Conservation (phyloP, 2,797 vertebrate genomes). For the Atherinosoma microstoma region DNA sequence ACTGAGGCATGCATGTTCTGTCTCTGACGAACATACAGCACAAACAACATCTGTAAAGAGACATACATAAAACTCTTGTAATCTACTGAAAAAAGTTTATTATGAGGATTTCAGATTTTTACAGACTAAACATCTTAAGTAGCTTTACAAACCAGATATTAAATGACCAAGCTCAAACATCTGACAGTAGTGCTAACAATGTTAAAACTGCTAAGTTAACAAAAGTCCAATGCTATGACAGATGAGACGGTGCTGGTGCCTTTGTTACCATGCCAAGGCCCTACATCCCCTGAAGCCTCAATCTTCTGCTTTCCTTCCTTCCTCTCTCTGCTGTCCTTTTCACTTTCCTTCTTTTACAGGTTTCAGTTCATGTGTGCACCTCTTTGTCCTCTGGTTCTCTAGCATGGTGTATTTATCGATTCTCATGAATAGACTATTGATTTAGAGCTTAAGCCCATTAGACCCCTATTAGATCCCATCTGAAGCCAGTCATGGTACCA, state of each 20-base stretch:
- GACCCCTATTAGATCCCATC: conserved; percentile 71
- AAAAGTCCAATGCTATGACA: conserved; percentile 43
- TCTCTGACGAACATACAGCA: conserved; percentile 22
- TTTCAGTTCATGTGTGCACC: conserved; percentile 32
- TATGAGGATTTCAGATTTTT: conserved; percentile 19
- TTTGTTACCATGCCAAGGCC: conserved; percentile 77
- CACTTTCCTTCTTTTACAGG: conserved; percentile 41
- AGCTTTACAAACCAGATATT: conserved; percentile 6
- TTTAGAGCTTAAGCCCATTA: conserved; percentile 81
- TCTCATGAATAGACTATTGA: conserved; percentile 80
- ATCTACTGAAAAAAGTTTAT: conserved; percentile 1
- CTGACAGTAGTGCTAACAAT: conserved; percentile 14
- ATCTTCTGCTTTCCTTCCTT: conserved; percentile 61
- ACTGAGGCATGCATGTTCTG: conserved; percentile 60
- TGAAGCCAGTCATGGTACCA: conserved; percentile 72
- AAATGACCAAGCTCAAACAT: conserved; percentile 35
- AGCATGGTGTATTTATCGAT: conserved; percentile 75
- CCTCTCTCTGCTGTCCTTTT: conserved; percentile 27
- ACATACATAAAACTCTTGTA: conserved; percentile 2
- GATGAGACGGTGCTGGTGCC: conserved; percentile 42
- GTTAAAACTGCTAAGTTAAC: conserved; percentile 40
- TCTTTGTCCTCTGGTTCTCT: conserved; percentile 62
- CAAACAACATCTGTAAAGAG: not conserved
- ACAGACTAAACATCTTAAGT: conserved; percentile 23
- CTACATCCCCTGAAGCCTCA: conserved; percentile 54